phyloP scores from a whole-genome alignment of 2,113 vertebrate species.

The crab-eating macaque (Macaca fascicularis) region DNA sequence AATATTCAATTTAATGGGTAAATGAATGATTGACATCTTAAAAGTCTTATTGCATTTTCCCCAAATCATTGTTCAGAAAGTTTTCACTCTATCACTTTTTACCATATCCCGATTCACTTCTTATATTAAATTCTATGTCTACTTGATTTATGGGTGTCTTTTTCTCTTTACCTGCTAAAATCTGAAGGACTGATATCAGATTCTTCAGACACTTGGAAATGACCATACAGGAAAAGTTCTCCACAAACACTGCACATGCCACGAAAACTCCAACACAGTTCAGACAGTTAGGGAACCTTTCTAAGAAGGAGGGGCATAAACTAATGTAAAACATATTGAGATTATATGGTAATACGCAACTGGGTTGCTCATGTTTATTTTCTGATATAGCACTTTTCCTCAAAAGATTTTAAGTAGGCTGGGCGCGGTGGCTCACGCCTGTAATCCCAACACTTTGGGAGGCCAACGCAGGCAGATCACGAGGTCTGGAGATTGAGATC shows the following conservation, averaged over 20 bases:
- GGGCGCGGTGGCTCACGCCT: too few species aligned
- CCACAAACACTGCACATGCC: neutral
- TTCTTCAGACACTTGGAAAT: neutral
- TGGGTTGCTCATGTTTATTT: neutral
- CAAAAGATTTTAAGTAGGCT: neutral
- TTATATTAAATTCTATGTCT: neutral
- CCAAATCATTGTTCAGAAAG: neutral
- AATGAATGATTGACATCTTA: neutral
- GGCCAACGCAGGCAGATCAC: too few species aligned
- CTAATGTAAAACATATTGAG: neutral
- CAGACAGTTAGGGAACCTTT: neutral
- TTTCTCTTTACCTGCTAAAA: neutral
- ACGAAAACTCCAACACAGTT: neutral
- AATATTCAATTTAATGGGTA: neutral
- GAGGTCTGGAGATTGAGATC: too few species aligned
- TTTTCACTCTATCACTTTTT: neutral
- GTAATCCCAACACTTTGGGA: too few species aligned
- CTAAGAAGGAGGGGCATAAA: neutral
- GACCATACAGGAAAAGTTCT: neutral
- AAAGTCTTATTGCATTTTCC: neutral
- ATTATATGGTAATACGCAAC: neutral
- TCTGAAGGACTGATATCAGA: neutral
- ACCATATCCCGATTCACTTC: neutral
- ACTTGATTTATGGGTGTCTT: neutral
- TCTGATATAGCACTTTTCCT: neutral